Percentiles rank a stretch among this genome's conserved stretches.
Conservation (phyloP, 2,113 vertebrate species). For the Microtus oregoni region DNA sequence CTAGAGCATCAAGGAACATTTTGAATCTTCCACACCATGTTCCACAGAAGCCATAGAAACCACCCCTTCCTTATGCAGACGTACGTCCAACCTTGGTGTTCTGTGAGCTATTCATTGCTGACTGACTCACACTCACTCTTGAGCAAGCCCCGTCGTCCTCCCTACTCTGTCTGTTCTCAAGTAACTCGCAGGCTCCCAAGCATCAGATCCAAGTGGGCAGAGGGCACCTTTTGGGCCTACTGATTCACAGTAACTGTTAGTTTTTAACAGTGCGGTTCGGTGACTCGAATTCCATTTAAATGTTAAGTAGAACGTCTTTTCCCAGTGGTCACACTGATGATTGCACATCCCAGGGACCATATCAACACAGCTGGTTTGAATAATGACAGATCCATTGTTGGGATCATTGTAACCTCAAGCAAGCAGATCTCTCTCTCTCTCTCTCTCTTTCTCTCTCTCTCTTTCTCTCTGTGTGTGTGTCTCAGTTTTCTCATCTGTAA, state of each 20-base stretch:
- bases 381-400: neutral
- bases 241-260: neutral
- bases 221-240: neutral
- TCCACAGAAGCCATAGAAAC: neutral
- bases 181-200: neutral
- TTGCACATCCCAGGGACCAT: neutral
- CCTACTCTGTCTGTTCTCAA: neutral
- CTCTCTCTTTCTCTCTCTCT: too few relatives aligned
- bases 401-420: neutral
- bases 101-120: neutral
- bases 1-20: neutral
- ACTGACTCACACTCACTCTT: neutral
- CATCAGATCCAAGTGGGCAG: neutral
- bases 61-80: too few relatives aligned
- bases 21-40: neutral
- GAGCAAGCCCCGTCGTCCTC: neutral
- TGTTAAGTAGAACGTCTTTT: neutral
- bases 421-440: neutral
- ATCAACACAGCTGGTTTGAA: neutral
- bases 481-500: constrained; percentile 32
- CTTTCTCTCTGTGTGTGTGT: neutral
- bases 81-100: neutral
- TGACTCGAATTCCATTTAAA: neutral
- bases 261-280: neutral
- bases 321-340: neutral